Percentiles rank a stretch among this genome's conserved stretches.
Conservation (phyloP, 2,888 invertebrate genomes). For the Blastobasis adustella region DNA sequence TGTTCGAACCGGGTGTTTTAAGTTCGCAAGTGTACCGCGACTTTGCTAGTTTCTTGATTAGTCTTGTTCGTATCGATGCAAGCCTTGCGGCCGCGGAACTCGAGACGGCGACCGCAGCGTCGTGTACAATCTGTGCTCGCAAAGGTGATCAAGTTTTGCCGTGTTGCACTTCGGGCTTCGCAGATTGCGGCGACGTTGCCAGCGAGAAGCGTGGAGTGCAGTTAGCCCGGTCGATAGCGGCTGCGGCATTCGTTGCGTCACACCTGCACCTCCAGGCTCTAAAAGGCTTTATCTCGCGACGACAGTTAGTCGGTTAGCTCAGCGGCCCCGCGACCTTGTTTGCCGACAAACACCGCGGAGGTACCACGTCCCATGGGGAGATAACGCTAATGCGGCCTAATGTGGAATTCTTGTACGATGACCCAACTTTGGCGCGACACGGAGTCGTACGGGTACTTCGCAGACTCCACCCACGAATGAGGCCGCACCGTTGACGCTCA, state of each 20-base stretch:
- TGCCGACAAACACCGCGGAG: conserved; percentile 27
- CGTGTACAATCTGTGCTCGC: too few relatives aligned
- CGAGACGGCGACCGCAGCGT: too few relatives aligned
- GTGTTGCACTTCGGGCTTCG: too few relatives aligned
- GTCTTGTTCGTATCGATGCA: too few relatives aligned
- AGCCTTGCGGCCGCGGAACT: too few relatives aligned
- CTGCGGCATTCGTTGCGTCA: conserved; percentile 46
- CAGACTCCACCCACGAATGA: not conserved
- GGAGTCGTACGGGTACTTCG: not conserved
- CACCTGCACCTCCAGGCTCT: conserved; percentile 38
- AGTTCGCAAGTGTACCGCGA: too few relatives aligned
- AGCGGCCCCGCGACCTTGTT: conserved; percentile 35
- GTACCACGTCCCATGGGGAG: conserved; percentile 18
- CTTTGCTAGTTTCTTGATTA: too few relatives aligned
- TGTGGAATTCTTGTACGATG: conserved; percentile 8
- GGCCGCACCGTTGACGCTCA: conserved; percentile 1
- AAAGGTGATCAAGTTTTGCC: too few relatives aligned
- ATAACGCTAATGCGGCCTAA: conserved; percentile 14
- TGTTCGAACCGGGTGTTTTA: too few relatives aligned
- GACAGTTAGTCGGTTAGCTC: conserved; percentile 41
- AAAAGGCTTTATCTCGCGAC: conserved; percentile 37
- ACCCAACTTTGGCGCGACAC: not conserved
- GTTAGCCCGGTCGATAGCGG: conserved; percentile 49
- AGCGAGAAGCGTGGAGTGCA: conserved; percentile 19
- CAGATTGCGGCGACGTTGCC: not conserved